Conservation (phyloP, 2,888 invertebrate species). For the Erannis defoliaria region DNA sequence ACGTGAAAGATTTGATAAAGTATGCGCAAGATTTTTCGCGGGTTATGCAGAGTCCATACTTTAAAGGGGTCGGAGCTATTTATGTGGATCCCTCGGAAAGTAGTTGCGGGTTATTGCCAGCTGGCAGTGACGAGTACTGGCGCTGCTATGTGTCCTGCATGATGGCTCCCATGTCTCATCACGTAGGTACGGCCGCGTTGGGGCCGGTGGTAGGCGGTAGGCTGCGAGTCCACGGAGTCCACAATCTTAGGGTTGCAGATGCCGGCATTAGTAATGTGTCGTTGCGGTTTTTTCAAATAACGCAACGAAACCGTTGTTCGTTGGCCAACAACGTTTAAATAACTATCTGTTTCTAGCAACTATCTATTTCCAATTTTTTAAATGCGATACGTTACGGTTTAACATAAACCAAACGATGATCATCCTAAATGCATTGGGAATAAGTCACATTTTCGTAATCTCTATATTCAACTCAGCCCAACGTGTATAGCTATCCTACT, state of each 20-base stretch:
- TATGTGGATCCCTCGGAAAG: conserved; percentile 48
- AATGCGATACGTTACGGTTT: too few species aligned
- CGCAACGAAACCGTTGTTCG: too few species aligned
- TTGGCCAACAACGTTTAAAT: too few species aligned
- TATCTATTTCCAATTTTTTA: too few species aligned
- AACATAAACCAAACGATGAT: too few species aligned
- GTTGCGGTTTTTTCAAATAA: too few species aligned
- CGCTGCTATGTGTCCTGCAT: conserved; percentile 88
- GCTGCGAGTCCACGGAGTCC: conserved; percentile 87
- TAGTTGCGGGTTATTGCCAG: conserved; percentile 46
- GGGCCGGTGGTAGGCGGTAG: conserved; percentile 89
- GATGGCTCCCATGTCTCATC: conserved; percentile 89
- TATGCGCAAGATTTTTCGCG: conserved; percentile 60
- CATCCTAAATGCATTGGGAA: too few species aligned
- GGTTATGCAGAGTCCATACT: conserved; percentile 67
- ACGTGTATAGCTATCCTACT: too few species aligned
- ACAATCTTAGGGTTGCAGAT: conserved; percentile 88
- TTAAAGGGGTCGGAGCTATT: conserved; percentile 60
- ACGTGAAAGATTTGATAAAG: conserved; percentile 69
- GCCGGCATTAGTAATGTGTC: too few species aligned
- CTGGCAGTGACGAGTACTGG: conserved; percentile 86
- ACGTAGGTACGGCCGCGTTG: conserved; percentile 90
- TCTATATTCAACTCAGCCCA: too few species aligned
- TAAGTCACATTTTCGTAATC: too few species aligned
- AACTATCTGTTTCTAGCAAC: too few species aligned